phyloP scores from a whole-genome alignment of 2,113 vertebrate genomes.

The Nettapus auritus region DNA sequence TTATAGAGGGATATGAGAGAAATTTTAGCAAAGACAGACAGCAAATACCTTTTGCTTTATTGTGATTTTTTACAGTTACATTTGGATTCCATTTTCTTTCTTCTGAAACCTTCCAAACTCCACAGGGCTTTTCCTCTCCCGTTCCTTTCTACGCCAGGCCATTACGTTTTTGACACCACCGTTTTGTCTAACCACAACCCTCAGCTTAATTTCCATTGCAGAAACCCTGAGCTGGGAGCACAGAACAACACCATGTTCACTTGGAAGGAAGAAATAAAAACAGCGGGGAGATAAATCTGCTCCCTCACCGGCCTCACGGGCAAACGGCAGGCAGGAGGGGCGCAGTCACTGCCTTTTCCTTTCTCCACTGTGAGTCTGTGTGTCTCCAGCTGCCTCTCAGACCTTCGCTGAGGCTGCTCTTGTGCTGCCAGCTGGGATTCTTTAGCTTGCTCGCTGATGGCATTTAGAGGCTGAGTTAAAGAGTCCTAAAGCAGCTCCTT shows the following conservation, averaged over 20 bases:
- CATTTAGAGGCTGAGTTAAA: conserved; percentile 3
- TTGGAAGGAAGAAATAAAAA: conserved; percentile 15
- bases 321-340: neutral
- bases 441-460: conserved; percentile 10
- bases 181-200: neutral
- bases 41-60: neutral
- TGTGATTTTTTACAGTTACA: neutral
- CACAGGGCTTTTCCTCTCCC: accelerated
- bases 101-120: neutral
- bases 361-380: neutral
- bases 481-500: conserved; percentile 25
- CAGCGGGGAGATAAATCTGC: neutral
- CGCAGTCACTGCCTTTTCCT: neutral
- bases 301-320: neutral
- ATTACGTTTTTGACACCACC: neutral
- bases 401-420: neutral
- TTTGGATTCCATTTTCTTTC: neutral
- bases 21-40: neutral
- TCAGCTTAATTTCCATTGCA: neutral
- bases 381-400: conserved; percentile 27
- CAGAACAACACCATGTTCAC: neutral
- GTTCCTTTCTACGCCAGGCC: neutral
- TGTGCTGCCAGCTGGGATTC: conserved; percentile 52
- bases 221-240: neutral
- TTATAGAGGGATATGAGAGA: neutral